phyloP scores from a whole-genome alignment of 1,140 invertebrate species.

The Zaprionus camerounensis region DNA sequence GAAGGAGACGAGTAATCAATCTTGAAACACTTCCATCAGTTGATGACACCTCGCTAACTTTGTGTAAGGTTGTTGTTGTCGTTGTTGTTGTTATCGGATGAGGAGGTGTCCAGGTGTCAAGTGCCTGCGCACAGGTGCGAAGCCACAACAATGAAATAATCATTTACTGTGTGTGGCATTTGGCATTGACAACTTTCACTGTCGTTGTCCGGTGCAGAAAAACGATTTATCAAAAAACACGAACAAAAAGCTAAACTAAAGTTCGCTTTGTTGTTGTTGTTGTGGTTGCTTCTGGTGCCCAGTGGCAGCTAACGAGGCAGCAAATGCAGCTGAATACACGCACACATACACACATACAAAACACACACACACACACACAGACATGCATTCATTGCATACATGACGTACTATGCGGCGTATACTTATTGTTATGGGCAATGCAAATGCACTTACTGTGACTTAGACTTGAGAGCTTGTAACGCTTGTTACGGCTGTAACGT shows the following conservation, averaged over 20 bases:
- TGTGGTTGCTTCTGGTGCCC: constrained; percentile 6
- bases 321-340: constrained; percentile 29
- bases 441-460: constrained; percentile 65
- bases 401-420: constrained; percentile 46
- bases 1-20: neutral
- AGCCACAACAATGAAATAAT: constrained; percentile 45
- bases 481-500: constrained; percentile 37
- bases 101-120: neutral
- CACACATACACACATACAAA: neutral
- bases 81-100: neutral
- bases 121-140: constrained; percentile 2
- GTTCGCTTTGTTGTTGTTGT: constrained; percentile 5
- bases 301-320: constrained; percentile 30
- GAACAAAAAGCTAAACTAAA: constrained; percentile 14
- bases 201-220: constrained; percentile 22
- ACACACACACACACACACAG: neutral
- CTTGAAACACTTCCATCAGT: neutral
- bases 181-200: constrained; percentile 47
- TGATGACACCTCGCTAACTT: neutral
- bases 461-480: constrained; percentile 68
- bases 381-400: constrained; percentile 10
- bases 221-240: constrained; percentile 17
- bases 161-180: constrained; percentile 35
- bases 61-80: neutral
- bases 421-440: constrained; percentile 54